These are phyloP conservation scores for Pachyramphus minor DNA, from an alignment of 2,113 vertebrate species.

Conservation along the genomic window DNA sequence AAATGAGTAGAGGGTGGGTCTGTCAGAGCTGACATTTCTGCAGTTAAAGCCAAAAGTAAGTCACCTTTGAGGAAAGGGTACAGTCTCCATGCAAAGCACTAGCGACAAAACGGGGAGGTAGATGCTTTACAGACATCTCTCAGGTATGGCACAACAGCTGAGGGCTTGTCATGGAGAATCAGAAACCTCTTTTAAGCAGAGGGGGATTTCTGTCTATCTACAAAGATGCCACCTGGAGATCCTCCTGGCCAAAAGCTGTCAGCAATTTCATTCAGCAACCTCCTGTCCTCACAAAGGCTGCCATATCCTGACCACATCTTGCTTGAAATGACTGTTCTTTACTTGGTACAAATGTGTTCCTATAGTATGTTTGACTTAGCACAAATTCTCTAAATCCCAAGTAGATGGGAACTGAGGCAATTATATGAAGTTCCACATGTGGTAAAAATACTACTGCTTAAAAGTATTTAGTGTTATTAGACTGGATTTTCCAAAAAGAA, in stretches of 20 bases:
- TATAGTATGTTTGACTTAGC: neutral
- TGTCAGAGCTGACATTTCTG: neutral
- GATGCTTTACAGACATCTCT: neutral
- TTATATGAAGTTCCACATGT: neutral
- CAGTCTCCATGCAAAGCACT: neutral
- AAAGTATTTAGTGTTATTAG: conserved; percentile 9
- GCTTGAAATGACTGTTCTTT: neutral
- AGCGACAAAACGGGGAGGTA: accelerated
- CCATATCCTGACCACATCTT: neutral
- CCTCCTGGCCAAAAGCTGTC: accelerated
- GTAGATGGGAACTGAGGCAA: neutral
- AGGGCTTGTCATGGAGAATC: accelerated
- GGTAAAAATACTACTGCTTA: neutral
- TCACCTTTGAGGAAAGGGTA: neutral
- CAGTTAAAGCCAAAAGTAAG: neutral
- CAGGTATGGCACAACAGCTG: neutral
- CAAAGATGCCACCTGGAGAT: neutral
- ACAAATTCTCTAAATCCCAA: conserved; percentile 17
- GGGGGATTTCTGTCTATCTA: neutral
- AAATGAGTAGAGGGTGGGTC: neutral
- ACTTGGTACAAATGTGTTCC: neutral
- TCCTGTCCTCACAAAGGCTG: neutral
- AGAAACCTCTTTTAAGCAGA: neutral
- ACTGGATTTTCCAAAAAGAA: conserved; percentile 8
- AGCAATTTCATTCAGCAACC: neutral